Percentiles rank a stretch among this genome's conserved stretches.
phyloP scores from a whole-genome alignment of 2,888 invertebrate genomes.

The Achlya flavicornis region DNA sequence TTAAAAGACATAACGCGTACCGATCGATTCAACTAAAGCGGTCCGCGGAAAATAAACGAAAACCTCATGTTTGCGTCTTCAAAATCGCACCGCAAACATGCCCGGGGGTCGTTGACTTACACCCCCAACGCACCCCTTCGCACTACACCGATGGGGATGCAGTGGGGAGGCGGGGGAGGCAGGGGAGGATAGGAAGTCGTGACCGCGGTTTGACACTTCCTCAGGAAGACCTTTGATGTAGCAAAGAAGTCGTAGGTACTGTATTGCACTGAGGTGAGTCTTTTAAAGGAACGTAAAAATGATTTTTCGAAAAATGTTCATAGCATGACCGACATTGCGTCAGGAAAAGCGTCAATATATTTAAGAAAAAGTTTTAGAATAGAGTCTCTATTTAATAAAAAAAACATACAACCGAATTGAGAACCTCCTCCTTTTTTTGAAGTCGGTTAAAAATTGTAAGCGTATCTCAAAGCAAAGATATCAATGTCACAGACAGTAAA shows the following conservation, averaged over 20 bases:
- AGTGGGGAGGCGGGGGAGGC: constrained; percentile 43
- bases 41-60: constrained; percentile 66
- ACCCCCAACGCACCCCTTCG: constrained; percentile 56
- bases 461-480: constrained; percentile 10
- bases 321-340: neutral
- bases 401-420: too few relatives aligned
- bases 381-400: neutral
- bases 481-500: constrained; percentile 36
- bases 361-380: too few relatives aligned
- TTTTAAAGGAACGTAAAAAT: constrained; percentile 14
- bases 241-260: constrained; percentile 54
- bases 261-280: constrained; percentile 23
- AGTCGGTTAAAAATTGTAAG: too few relatives aligned
- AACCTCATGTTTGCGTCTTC: constrained; percentile 74
- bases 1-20: constrained; percentile 45
- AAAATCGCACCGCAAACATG: constrained; percentile 75
- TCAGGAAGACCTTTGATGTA: constrained; percentile 81
- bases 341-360: too few relatives aligned
- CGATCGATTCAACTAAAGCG: constrained; percentile 61
- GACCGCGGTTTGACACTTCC: constrained; percentile 82
- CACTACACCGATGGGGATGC: constrained; percentile 39
- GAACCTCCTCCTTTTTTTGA: too few relatives aligned
- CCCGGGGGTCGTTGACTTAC: constrained; percentile 67
- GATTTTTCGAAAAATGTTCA: constrained; percentile 11
- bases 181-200: constrained; percentile 64